phyloP scores from a whole-genome alignment of 2,888 invertebrate genomes.

The Drosophila algonquin region DNA sequence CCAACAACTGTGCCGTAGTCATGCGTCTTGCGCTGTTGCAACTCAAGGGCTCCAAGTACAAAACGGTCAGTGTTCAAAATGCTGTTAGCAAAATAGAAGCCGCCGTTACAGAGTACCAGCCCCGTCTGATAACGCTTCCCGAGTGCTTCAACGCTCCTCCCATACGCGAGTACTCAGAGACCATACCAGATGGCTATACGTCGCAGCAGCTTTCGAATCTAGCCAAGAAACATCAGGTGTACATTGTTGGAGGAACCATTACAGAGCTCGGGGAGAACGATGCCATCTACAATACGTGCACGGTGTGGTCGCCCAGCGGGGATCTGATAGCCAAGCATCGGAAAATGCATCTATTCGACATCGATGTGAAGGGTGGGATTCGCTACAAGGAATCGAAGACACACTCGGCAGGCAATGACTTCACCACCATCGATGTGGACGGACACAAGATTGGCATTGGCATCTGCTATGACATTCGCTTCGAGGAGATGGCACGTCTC shows the following conservation, averaged over 20 bases:
- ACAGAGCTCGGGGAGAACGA: slow-evolving; percentile 89
- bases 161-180: slow-evolving; percentile 94
- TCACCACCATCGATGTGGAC: slow-evolving; percentile 90
- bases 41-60: slow-evolving; percentile 90
- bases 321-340: slow-evolving; percentile 91
- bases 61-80: slow-evolving; percentile 89
- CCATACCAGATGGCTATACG: slow-evolving; percentile 91
- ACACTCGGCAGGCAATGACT: slow-evolving; percentile 89
- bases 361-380: slow-evolving; percentile 96
- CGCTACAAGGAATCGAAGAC: slow-evolving; percentile 96
- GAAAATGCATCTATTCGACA: slow-evolving; percentile 98
- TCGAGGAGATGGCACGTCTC: slow-evolving; percentile 93
- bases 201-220: slow-evolving; percentile 88
- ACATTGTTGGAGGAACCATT: slow-evolving; percentile 94
- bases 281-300: slow-evolving; percentile 93
- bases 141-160: slow-evolving; percentile 99
- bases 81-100: slow-evolving; percentile 89
- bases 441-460: slow-evolving; percentile 93
- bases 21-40: slow-evolving; percentile 91
- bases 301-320: slow-evolving; percentile 92
- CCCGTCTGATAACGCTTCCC: slow-evolving; percentile 88
- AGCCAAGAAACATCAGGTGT: slow-evolving; percentile 90
- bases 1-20: slow-evolving; percentile 50
- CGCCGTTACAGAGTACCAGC: slow-evolving; percentile 85
- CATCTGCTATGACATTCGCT: slow-evolving; percentile 97